Percentiles rank a stretch among this genome's conserved stretches.
Conservation (phyloP, 1,140 invertebrate genomes). For the Diachasma alloeum region DNA sequence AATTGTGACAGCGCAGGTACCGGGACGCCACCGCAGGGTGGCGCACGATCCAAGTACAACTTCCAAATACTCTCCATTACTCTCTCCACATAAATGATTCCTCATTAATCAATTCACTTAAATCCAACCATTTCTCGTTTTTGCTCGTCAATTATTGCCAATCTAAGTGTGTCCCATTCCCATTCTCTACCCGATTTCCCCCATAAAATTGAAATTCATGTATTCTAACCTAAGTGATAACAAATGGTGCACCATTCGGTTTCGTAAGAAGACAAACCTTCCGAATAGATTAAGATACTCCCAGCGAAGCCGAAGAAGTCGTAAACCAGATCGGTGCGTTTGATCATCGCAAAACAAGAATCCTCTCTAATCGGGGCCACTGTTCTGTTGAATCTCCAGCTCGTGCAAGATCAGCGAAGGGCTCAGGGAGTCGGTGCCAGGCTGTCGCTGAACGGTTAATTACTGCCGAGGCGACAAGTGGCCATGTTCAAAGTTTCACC, state of each 20-base stretch:
- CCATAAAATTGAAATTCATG: too few species aligned
- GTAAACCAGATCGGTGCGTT: conserved; percentile 37
- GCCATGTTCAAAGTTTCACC: conserved; percentile 18
- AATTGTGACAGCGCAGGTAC: too few species aligned
- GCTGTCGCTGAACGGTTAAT: conserved; percentile 30
- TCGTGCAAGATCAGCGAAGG: neutral
- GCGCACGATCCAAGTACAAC: too few species aligned
- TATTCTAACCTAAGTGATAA: neutral
- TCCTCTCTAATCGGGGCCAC: conserved; percentile 34
- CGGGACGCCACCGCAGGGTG: too few species aligned
- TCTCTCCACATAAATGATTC: too few species aligned
- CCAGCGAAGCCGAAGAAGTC: neutral
- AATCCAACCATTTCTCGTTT: too few species aligned
- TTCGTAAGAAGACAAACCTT: neutral
- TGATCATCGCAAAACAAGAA: conserved; percentile 42
- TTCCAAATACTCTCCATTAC: too few species aligned
- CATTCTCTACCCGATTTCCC: too few species aligned
- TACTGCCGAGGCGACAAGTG: conserved; percentile 32
- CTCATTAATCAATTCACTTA: too few species aligned
- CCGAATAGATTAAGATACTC: neutral
- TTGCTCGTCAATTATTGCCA: too few species aligned
- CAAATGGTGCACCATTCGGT: neutral
- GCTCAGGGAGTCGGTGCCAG: conserved; percentile 11
- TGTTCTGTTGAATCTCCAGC: neutral
- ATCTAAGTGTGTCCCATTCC: too few species aligned